Percentiles rank a stretch among this genome's conserved stretches.
Conservation (phyloP, 2,888 invertebrate genomes). For the Amorpha juglandis region DNA sequence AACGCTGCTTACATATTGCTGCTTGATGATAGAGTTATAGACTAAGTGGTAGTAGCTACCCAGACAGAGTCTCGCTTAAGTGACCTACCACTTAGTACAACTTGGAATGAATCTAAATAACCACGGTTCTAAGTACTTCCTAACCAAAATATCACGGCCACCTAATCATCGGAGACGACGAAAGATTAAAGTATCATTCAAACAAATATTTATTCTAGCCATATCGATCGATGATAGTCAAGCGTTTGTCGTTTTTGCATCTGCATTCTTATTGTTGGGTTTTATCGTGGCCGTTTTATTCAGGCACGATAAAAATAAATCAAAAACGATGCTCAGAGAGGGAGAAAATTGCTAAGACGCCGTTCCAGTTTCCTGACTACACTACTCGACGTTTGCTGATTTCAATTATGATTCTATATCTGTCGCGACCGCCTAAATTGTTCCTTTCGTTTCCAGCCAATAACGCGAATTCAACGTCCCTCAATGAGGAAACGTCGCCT, state of each 20-base stretch:
- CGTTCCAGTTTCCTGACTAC: conserved; percentile 5
- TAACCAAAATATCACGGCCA: background rate
- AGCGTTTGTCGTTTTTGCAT: background rate
- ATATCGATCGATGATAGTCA: background rate
- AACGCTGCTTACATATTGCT: too few relatives aligned
- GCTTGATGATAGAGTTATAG: too few relatives aligned
- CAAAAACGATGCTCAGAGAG: background rate
- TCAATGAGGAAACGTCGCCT: conserved; percentile 42
- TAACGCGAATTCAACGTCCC: conserved; percentile 39
- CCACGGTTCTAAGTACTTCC: too few relatives aligned
- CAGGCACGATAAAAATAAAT: background rate
- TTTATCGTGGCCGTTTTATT: background rate
- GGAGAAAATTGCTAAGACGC: conserved; percentile 10
- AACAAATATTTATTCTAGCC: background rate
- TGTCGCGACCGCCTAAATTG: conserved; percentile 22
- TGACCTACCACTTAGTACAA: too few relatives aligned
- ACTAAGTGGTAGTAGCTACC: too few relatives aligned
- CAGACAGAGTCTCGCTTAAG: too few relatives aligned
- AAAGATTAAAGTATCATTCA: background rate
- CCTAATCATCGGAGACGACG: background rate
- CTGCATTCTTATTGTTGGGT: background rate
- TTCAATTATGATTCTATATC: conserved; percentile 22
- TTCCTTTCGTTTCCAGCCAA: conserved; percentile 33
- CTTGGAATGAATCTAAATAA: too few relatives aligned
- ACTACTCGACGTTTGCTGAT: conserved; percentile 9